Evolutionary conservation across 2,797 vertebrate species (phyloP).

Genomic region (Danio tinwini): DNA sequence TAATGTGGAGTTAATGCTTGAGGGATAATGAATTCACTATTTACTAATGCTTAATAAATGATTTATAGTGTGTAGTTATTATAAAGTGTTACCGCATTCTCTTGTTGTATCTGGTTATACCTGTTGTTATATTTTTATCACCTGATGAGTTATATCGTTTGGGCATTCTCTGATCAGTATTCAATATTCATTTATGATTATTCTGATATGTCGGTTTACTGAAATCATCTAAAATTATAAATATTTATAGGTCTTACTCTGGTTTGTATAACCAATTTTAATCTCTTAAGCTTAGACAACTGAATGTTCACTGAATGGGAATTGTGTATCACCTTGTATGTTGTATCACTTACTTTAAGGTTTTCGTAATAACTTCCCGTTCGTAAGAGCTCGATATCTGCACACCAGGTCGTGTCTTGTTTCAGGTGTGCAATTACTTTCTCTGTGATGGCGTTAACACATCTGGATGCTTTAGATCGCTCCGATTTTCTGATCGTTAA

Average conservation of each 20-base stretch:
- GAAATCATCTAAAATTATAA: no score
- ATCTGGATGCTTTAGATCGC: slow-evolving; percentile 38
- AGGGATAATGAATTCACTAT: no score
- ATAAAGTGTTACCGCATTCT: no score
- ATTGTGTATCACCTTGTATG: no score
- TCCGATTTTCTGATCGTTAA: slow-evolving; percentile 59
- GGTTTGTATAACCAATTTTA: not conserved
- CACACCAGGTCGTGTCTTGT: slow-evolving; percentile 46
- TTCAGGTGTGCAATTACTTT: slow-evolving; percentile 59
- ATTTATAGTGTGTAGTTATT: no score
- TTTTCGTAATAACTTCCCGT: slow-evolving; percentile 79
- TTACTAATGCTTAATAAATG: no score
- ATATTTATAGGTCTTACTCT: not conserved
- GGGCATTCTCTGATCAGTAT: not conserved
- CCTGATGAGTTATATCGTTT: not conserved
- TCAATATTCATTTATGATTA: not conserved
- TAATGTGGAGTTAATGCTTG: no score
- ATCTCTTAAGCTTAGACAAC: not conserved
- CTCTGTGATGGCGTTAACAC: slow-evolving; percentile 59
- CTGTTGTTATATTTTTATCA: not conserved
- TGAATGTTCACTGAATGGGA: no score
- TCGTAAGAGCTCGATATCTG: slow-evolving; percentile 38
- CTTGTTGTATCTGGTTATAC: not conserved
- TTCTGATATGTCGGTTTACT: not conserved
- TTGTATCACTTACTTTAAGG: slow-evolving; percentile 70